Percentiles rank a stretch among this genome's conserved stretches.
These are phyloP conservation scores for Elanus axillaris DNA, from an alignment of 2,113 vertebrate genomes.

Conservation along the genomic window DNA sequence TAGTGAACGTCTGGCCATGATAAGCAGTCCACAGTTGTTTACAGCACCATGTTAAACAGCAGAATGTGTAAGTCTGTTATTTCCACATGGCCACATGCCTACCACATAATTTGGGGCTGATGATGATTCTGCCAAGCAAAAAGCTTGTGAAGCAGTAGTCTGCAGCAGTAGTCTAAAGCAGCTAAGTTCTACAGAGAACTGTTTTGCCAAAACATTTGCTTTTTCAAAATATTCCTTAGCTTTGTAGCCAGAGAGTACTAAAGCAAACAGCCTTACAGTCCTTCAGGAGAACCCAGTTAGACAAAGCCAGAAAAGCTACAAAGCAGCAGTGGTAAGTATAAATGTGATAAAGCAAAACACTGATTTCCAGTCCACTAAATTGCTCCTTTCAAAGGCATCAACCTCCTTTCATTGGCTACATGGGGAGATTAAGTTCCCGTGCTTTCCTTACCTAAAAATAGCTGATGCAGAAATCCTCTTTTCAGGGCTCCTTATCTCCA, in stretches of 20 bases:
- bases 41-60: background rate
- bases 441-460: background rate
- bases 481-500: background rate
- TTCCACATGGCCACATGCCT: background rate
- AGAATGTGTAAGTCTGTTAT: background rate
- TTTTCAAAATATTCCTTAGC: background rate
- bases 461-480: background rate
- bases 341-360: background rate
- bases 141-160: background rate
- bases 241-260: background rate
- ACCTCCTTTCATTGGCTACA: background rate
- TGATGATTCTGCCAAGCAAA: background rate
- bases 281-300: background rate
- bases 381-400: background rate
- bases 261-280: background rate
- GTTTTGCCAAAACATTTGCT: background rate
- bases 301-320: background rate
- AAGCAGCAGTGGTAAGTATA: background rate
- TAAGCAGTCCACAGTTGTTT: background rate
- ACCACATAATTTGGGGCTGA: background rate
- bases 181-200: background rate
- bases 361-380: background rate
- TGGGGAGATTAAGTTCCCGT: rapidly evolving
- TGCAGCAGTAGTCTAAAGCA: background rate
- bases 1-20: background rate